Percentiles rank a stretch among this genome's conserved stretches.
These are phyloP conservation scores for Xiphorhynchus elegans DNA, from an alignment of 2,113 vertebrate genomes.

Conservation along the genomic window DNA sequence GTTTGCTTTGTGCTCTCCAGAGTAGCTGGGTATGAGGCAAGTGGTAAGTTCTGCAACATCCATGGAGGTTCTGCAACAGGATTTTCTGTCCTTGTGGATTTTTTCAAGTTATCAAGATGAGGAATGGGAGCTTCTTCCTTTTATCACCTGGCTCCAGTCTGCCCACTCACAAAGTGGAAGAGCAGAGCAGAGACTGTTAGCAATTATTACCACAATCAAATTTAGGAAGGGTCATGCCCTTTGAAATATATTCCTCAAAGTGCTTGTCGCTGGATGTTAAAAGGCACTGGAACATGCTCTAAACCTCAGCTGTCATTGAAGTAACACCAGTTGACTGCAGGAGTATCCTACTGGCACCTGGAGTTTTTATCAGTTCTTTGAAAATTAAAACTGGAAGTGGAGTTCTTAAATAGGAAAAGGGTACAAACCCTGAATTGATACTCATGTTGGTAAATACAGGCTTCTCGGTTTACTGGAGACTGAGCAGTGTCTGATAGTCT, in stretches of 20 bases:
- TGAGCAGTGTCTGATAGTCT: neutral
- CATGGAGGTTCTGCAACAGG: neutral
- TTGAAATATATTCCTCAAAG: neutral
- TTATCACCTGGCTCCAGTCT: neutral
- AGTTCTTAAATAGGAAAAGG: neutral
- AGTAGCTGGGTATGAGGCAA: fast-evolving
- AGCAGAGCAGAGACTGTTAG: neutral
- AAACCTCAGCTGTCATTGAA: neutral
- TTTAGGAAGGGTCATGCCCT: neutral
- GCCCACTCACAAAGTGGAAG: neutral
- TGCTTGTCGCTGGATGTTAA: neutral
- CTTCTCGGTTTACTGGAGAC: neutral
- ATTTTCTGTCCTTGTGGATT: neutral
- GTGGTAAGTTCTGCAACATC: neutral
- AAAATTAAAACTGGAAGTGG: neutral
- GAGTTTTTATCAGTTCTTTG: neutral
- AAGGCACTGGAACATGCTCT: neutral
- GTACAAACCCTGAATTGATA: neutral
- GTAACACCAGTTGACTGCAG: neutral
- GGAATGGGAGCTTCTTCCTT: neutral
- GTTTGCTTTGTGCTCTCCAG: neutral
- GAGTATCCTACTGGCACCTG: neutral
- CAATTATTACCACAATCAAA: neutral
- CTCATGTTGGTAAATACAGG: neutral
- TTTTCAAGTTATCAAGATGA: neutral